phyloP scores from a whole-genome alignment of 2,888 invertebrate species.

The Mallateleia sp. region DNA sequence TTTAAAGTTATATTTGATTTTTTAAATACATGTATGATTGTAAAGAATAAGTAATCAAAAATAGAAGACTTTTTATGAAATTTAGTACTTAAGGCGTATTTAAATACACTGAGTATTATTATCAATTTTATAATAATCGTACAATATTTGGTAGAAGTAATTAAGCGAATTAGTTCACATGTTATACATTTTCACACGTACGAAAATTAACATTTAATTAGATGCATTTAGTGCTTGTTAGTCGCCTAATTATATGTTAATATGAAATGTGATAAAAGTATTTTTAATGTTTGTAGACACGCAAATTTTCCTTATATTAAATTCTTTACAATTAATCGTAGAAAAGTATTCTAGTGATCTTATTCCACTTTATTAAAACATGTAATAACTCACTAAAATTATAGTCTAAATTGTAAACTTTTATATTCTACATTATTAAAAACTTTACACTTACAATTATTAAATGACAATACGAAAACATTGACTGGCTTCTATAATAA shows the following conservation, averaged over 20 bases:
- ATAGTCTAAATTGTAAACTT: too few relatives aligned
- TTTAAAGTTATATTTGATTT: too few relatives aligned
- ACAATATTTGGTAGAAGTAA: slow-evolving; percentile 1
- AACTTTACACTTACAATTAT: too few relatives aligned
- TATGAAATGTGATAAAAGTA: slow-evolving; percentile 20
- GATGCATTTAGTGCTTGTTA: slow-evolving; percentile 6
- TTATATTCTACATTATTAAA: too few relatives aligned
- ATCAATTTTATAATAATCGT: not conserved
- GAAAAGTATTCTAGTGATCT: not conserved
- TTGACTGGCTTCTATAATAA: too few relatives aligned
- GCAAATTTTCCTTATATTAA: not conserved
- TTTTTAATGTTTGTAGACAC: slow-evolving; percentile 16
- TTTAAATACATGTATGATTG: too few relatives aligned
- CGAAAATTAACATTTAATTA: slow-evolving; percentile 26
- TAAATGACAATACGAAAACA: too few relatives aligned
- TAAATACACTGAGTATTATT: not conserved
- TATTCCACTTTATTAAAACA: not conserved
- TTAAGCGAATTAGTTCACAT: not conserved
- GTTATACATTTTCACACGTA: slow-evolving; percentile 18
- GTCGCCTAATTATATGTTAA: slow-evolving; percentile 19
- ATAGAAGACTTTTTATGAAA: not conserved
- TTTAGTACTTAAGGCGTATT: not conserved
- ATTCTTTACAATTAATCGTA: not conserved
- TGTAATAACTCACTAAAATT: too few relatives aligned
- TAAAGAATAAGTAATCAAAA: too few relatives aligned